These are phyloP conservation scores for Tetanocera ferruginea DNA, from an alignment of 2,888 invertebrate species.

Conservation along the genomic window DNA sequence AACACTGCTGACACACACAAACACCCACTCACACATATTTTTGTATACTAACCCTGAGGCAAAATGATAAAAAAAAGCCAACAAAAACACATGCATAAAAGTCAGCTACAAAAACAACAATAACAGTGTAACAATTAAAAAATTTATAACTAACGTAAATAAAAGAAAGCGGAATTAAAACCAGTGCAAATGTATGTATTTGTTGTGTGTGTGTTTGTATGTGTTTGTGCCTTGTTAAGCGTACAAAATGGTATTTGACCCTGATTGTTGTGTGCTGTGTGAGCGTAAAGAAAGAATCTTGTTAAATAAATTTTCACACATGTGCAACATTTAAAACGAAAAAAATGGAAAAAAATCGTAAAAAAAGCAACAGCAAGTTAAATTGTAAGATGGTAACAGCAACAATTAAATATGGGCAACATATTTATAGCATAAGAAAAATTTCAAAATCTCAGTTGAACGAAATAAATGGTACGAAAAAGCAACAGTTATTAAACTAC, in stretches of 20 bases:
- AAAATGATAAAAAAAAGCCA: conserved; percentile 31
- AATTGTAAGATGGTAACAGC: too few species aligned
- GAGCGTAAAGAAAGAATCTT: neutral
- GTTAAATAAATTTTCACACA: too few species aligned
- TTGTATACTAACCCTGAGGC: conserved; percentile 30
- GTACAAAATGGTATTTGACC: neutral
- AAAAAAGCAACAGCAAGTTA: too few species aligned
- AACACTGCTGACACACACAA: too few species aligned
- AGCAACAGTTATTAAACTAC: too few species aligned
- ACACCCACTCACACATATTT: neutral
- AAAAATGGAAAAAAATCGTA: too few species aligned
- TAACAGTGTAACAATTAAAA: neutral
- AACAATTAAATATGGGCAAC: too few species aligned
- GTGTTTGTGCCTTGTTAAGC: neutral
- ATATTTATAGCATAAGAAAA: too few species aligned
- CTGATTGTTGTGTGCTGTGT: neutral
- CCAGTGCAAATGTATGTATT: neutral
- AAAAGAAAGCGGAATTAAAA: neutral
- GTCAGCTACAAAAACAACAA: neutral
- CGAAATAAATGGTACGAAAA: too few species aligned
- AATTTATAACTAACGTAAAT: neutral
- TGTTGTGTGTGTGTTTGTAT: neutral
- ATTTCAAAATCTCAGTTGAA: too few species aligned
- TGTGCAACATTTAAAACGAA: too few species aligned
- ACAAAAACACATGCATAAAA: neutral